These are phyloP conservation scores for Manduca sexta DNA, from an alignment of 1,140 invertebrate species.

Conservation along the genomic window DNA sequence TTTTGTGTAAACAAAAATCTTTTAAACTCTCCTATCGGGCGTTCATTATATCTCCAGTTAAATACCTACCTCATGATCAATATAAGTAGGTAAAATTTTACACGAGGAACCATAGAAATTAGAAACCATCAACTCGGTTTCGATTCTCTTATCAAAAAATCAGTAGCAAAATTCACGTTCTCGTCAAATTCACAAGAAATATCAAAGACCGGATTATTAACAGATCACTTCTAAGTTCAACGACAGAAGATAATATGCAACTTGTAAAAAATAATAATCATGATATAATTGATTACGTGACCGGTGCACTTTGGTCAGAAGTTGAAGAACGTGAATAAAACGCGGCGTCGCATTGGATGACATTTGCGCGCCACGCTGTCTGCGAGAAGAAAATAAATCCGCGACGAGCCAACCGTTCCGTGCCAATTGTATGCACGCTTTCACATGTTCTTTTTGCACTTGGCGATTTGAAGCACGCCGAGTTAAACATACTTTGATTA, in stretches of 20 bases:
- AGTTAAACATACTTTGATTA: too few species aligned
- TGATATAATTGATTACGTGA: slow-evolving; percentile 29
- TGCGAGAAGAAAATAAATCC: slow-evolving; percentile 27
- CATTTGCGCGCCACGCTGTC: slow-evolving; percentile 58
- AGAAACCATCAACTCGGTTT: too few species aligned
- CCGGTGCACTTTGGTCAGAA: slow-evolving; percentile 28
- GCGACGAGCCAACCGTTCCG: slow-evolving; percentile 23
- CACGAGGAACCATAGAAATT: too few species aligned
- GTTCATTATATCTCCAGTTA: too few species aligned
- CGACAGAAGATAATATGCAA: slow-evolving; percentile 11
- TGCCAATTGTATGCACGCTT: slow-evolving; percentile 12
- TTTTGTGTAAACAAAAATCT: too few species aligned
- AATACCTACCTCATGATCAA: too few species aligned
- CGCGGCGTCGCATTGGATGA: slow-evolving; percentile 24
- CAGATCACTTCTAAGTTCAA: slow-evolving; percentile 12
- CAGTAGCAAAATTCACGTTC: too few species aligned
- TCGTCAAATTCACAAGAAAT: too few species aligned
- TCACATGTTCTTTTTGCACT: background rate
- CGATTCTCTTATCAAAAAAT: too few species aligned
- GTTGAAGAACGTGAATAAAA: slow-evolving; percentile 21
- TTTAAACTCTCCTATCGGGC: too few species aligned
- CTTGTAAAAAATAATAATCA: slow-evolving; percentile 20
- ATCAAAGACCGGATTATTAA: too few species aligned
- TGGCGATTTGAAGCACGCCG: background rate
- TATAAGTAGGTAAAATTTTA: too few species aligned